phyloP scores from a whole-genome alignment of 1,140 invertebrate genomes.

The Dendroctonus ponderosae region DNA sequence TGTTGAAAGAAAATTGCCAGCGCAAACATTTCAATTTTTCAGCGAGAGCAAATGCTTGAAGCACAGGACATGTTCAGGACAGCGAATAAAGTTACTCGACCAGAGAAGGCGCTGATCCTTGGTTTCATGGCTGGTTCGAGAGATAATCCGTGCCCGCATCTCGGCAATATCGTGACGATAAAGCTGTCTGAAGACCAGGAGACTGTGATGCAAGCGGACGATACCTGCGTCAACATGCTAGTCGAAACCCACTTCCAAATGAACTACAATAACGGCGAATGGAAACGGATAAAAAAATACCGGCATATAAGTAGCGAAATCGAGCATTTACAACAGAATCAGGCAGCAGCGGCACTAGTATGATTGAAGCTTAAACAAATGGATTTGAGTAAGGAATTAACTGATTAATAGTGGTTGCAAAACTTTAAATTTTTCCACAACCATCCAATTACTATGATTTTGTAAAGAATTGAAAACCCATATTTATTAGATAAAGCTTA shows the following conservation, averaged over 20 bases:
- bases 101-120: constrained; percentile 94
- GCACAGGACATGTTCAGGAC: constrained; percentile 97
- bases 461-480: no score
- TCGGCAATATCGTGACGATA: constrained; percentile 90
- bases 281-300: constrained; percentile 88
- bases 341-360: constrained; percentile 41
- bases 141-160: constrained; percentile 92
- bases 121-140: constrained; percentile 97
- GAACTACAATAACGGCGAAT: constrained; percentile 93
- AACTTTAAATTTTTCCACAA: no score
- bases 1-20: not conserved
- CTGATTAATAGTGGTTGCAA: no score
- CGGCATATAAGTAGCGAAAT: constrained; percentile 61
- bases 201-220: constrained; percentile 72
- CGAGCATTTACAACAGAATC: constrained; percentile 43
- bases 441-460: no score
- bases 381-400: not conserved
- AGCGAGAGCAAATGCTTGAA: constrained; percentile 94
- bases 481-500: no score
- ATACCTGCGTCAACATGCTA: constrained; percentile 70
- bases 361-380: constrained; percentile 36
- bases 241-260: constrained; percentile 95
- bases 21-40: constrained; percentile 36
- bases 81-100: constrained; percentile 91
- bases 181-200: constrained; percentile 88